A percentile compares a stretch with the other conserved stretches of the same genome.
Evolutionary conservation across 2,888 invertebrate genomes (phyloP).

Genomic region (Caenorhabditis sulstoni): DNA sequence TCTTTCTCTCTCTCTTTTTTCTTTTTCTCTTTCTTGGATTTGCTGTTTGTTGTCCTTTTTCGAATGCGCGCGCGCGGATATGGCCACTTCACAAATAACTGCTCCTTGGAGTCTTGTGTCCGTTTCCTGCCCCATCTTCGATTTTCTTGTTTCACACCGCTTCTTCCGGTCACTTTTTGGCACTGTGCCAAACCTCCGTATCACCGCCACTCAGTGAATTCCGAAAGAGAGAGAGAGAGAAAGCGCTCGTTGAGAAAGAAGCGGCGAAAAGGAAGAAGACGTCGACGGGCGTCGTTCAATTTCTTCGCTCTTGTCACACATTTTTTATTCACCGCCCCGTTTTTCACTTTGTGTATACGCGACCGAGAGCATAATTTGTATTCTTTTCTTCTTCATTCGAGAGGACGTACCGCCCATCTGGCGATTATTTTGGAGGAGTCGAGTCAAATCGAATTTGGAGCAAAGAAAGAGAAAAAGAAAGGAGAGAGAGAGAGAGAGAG

Average conservation of each 20-base stretch:
- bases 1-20: conserved; percentile 8
- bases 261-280: conserved; percentile 21
- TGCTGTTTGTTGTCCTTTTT: conserved; percentile 21
- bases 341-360: not conserved
- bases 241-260: not conserved
- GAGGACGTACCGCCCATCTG: conserved; percentile 23
- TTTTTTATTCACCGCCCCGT: conserved; percentile 29
- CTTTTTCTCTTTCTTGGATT: conserved; percentile 21
- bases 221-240: too few relatives aligned
- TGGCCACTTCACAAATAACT: conserved; percentile 57
- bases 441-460: conserved; percentile 36
- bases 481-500: too few relatives aligned
- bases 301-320: conserved; percentile 14
- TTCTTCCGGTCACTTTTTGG: conserved; percentile 17
- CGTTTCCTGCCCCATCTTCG: conserved; percentile 30
- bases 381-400: conserved; percentile 5
- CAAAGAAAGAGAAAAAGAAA: not conserved
- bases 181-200: not conserved
- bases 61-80: conserved; percentile 40
- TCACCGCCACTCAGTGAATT: too few relatives aligned
- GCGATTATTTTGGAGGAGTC: conserved; percentile 26
- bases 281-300: conserved; percentile 39
- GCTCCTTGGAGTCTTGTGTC: not conserved
- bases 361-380: conserved; percentile 24
- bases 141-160: conserved; percentile 5